Base-by-base conservation (phyloP, 2,113 vertebrate species). In the Corynorhinus townsendii region DNA sequence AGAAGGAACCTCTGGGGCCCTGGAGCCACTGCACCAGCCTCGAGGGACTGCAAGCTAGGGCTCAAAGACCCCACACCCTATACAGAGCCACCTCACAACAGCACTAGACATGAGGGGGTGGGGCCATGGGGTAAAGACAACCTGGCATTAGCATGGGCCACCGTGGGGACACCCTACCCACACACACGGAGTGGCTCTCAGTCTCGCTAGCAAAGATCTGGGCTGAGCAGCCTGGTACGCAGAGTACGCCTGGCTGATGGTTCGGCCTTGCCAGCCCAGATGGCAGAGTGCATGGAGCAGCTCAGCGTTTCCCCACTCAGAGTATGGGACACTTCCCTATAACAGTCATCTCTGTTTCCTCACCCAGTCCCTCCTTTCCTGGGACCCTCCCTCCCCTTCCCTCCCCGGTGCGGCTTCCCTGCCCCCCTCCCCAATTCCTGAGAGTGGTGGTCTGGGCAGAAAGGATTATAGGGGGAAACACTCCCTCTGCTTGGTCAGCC, bases 81-180 rank as follows among this genome's bases (percentile, higher is more conserved):
- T 14, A 33, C 10, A 9, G 35, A 35, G n/a, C 14, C 54, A 14
- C 14, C 24, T 56, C 0, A 0, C 4, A 0, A 20, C 16, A 10
- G 20, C n/a, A 33, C 19, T 19, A 0, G 24, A 8, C 10, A 1
- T 1, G 45, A 43, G 8, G n/a, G 0, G 7, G 11, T 0, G 0
- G n/a, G n/a, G 4, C 64, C 19, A 7, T 1, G 0, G 10, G 19
- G 2, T 12, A 30, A 33, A 83, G 33, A 73, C 40, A 17, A 35
- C 9, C 16, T 4, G 33, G 28, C 26, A 6, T 19, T 30, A 54
- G 73, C 9, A 12, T 3, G 10, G 1, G 10, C 68, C 68, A 24
- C 68, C 4, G 0, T 0, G 1, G 19, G 14, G 24, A 3, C 3
- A 3, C 72, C 56, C 76, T 3, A 4, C 19, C 4, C 1, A 0